Evolutionary conservation across 2,888 invertebrate genomes (phyloP).

Genomic region (Cheilosia grossa): DNA sequence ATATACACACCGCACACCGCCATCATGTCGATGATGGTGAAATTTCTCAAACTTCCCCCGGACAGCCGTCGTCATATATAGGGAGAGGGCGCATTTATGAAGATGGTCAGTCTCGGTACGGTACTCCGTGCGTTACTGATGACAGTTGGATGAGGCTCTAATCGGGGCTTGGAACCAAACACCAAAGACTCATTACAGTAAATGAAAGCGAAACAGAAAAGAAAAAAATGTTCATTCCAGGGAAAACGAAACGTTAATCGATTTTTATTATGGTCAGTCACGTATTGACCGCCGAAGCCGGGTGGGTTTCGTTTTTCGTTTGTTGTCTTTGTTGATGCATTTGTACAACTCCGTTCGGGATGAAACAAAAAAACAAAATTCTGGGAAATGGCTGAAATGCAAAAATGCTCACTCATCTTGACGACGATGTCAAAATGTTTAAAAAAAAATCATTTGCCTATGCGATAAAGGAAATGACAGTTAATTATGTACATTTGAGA

Average conservation of each 20-base stretch:
- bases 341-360: no score
- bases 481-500: no score
- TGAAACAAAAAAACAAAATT: no score
- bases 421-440: no score
- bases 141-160: conserved; percentile 49
- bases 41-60: background rate
- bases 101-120: no score
- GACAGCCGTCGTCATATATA: no score
- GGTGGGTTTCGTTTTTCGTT: conserved; percentile 21
- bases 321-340: background rate
- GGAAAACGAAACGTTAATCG: conserved; percentile 52
- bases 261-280: conserved; percentile 59
- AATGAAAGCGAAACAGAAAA: background rate
- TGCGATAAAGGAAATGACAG: no score
- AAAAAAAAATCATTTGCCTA: no score
- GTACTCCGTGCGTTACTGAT: conserved; percentile 12
- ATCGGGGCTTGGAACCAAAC: conserved; percentile 43
- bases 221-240: conserved; percentile 3
- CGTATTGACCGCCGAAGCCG: conserved; percentile 29
- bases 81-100: no score
- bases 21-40: conserved; percentile 19
- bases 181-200: conserved; percentile 49
- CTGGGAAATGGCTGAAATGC: no score
- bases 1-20: conserved; percentile 3
- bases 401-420: no score